Base-by-base conservation (phyloP, 1,140 invertebrate species). In the Cotesia vestalis region DNA sequence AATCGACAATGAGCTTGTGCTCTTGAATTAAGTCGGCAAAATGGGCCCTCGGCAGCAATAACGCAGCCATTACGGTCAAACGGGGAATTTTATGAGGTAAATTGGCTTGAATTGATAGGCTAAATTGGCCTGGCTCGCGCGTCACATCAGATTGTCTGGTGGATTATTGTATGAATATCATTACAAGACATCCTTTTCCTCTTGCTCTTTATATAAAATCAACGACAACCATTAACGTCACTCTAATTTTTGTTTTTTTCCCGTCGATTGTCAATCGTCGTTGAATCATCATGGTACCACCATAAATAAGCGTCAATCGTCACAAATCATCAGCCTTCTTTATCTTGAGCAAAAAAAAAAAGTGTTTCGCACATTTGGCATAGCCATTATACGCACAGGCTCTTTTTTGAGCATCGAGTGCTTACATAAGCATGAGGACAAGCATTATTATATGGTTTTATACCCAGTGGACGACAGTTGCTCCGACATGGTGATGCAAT, bases 11-110 rank as follows among this genome's bases (percentile, higher is more conserved):
- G n/a, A 46, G n/a, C 3, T 14, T 60, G 11, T 35, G 35, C 67
- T 69, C 55, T 76, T 52, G 63, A 69, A 75, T 78, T 67, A 67
- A 67, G 66, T 73, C 75, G 78, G 74, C 79, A 78, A 82, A 82
- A 82, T 83, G 80, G 77, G 77, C 78, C 77, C 76, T 71, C 72
- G 46, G 12, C 12, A 46, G 40, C 40, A 46, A 46, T 46, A 46
- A 46, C 40, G 8, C 40, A 46, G 40, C 40, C 40, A 62, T 71
- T 75, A 77, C 77, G 75, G 78, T 79, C 77, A 78, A 46, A 46
- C 40, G 40, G 61, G 74, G 55, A 79, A 84, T 84, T 46, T 46
- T 46, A 46, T 83, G 80, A 81, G 80, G 80, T 79, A 85, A 85
- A 85, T 85, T 85, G 83, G 78, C 74, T 74, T 77, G 57, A 71